phyloP scores from a whole-genome alignment of 2,888 invertebrate genomes.

The Acrobasis suavella region DNA sequence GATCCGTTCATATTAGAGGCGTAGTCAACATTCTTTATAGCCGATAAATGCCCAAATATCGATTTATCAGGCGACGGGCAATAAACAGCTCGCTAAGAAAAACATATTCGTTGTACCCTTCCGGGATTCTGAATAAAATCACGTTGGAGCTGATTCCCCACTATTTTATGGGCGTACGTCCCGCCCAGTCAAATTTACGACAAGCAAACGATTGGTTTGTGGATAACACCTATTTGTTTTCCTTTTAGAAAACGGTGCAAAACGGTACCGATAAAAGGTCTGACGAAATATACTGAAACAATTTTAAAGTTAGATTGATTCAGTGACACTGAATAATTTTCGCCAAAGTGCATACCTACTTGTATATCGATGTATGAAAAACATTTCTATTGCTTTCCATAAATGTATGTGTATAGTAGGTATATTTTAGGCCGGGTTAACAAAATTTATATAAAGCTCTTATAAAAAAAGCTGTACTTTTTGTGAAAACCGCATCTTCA shows the following conservation, averaged over 20 bases:
- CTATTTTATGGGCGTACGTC: slow-evolving; percentile 27
- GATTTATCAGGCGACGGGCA: slow-evolving; percentile 16
- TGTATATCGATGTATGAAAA: not conserved
- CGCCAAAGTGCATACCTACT: no score
- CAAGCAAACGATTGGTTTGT: slow-evolving; percentile 28
- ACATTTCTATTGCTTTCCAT: no score
- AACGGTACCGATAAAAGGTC: not conserved
- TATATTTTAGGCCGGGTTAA: no score
- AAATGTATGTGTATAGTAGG: no score
- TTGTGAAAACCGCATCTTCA: no score
- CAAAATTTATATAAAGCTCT: no score
- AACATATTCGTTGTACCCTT: slow-evolving; percentile 28
- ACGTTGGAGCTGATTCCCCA: slow-evolving; percentile 32
- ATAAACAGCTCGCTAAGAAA: slow-evolving; percentile 24
- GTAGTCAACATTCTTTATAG: slow-evolving; percentile 13
- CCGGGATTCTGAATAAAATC: slow-evolving; percentile 29
- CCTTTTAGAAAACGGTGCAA: slow-evolving; percentile 1
- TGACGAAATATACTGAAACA: not conserved
- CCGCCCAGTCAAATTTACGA: slow-evolving; percentile 34
- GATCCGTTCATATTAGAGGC: not conserved
- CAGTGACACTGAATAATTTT: no score
- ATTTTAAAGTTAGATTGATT: no score
- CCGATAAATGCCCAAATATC: slow-evolving; percentile 20
- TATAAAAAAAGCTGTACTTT: no score
- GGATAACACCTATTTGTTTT: slow-evolving; percentile 25